Evolutionary conservation across 2,113 vertebrate species (phyloP).

Genomic region (Empidonax alnorum): DNA sequence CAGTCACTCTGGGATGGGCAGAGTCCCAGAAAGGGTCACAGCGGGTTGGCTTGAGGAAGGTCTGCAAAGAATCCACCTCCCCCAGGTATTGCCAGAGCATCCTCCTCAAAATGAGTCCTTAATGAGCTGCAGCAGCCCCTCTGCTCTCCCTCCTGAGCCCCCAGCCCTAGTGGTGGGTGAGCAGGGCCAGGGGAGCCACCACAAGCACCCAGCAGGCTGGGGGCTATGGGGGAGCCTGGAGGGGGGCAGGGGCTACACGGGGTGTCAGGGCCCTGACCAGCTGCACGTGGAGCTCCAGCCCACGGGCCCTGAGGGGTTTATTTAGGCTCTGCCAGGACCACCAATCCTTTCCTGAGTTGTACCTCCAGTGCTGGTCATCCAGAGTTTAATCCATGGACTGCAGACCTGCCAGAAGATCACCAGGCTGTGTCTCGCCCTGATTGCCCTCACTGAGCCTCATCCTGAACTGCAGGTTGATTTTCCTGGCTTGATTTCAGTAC

Average conservation of each 20-base stretch:
- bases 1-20: not conserved
- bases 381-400: accelerated
- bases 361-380: accelerated
- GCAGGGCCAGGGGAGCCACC: not conserved
- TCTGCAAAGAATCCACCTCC: not conserved
- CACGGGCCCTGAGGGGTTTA: not conserved
- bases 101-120: not conserved
- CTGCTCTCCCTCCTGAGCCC: not conserved
- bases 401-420: not conserved
- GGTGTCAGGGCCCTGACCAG: not conserved
- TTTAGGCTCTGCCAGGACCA: not conserved
- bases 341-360: accelerated
- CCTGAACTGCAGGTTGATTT: not conserved
- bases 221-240: not conserved
- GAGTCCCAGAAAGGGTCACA: accelerated
- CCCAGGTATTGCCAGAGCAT: not conserved
- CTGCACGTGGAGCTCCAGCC: not conserved
- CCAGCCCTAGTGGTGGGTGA: not conserved
- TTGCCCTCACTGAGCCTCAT: not conserved
- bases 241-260: not conserved
- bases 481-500: not conserved
- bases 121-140: not conserved
- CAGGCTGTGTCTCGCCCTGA: not conserved
- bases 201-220: not conserved
- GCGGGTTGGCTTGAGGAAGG: not conserved